Base-by-base conservation (phyloP, 2,888 invertebrate species). In the Listrodromus nycthemerus region DNA sequence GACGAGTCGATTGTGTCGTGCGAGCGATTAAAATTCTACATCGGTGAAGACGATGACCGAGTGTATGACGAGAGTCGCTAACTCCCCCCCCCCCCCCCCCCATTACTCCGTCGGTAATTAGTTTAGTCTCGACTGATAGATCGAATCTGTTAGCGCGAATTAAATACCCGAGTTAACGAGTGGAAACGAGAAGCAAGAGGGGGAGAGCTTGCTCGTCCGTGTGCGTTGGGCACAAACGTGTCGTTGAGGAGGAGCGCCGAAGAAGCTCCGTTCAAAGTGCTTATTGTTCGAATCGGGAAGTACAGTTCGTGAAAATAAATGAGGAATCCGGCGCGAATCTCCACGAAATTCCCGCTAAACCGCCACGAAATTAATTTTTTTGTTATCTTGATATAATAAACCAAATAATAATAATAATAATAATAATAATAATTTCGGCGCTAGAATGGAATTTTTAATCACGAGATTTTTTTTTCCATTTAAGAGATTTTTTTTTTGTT, bases 101-200 rank as follows among this genome's bases (percentile, higher is more conserved):
- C 19, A 10, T 19, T 52, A 10, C 58, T 61, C n/a, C 7, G 45
- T 33, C 48, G 61, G 41, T 63, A 74, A 74, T 74, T 74, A 63
- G 74, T 74, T 63, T 48, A 74, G 74, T 74, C 74, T 74, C 74
- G 74, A 74, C 74, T 48, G 74, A 74, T 45, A 74, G 74, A 74
- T 74, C 63, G 74, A 63, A 74, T 74, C 74, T 74, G 27, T 33
- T 41, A 65, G 37, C 48, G 48, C 48, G 74, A 63, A 74, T 74
- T 63, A 63, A 74, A 74, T 63, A 63, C 48, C 30, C 27, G 63
- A 48, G 61, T 74, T 74, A 63, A 74, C 74, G 63, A 63, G 74
- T 16, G 19, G 19, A 74, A 19, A 63, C 61, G 45, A n/a, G 61
- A 10, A 2, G 37, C 37, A 37, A 37, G 37, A 10, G 37, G 33